Evolutionary conservation across 64 coral and sea anemone species (phyloP), one percentile per base, ranked within the genome.

Genomic region (Stichodactyla mertensii): DNA sequence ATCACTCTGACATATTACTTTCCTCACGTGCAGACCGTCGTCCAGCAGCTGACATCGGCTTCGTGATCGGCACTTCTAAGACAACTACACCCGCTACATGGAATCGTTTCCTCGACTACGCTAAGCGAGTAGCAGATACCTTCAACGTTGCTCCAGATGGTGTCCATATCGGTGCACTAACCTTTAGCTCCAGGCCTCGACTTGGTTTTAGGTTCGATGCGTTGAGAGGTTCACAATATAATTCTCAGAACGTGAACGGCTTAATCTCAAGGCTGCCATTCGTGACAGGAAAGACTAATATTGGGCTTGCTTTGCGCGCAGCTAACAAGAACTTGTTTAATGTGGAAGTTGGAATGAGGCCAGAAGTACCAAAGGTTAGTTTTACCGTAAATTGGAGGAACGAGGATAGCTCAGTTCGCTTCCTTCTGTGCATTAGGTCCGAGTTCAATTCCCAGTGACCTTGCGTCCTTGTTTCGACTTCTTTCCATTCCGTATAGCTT

Each of bases 291-390:
- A 27, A 57, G 9, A 92, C 88, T 19, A 77, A 59, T 6, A 77
- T 96, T 78, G 80, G 86, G 10, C 80, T 62, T 56, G 94, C 87
- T 10, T 52, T 96, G 27, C 85, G 77, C 22, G 55, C 88, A n/a
- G 94, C 88, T 7, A 88, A 88, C 67, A 96, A 55, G 19, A 64
- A 90, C 55, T 7, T 96, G 57, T 96, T 96, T 80, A 93, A 62
- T 55, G 52, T 81, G 77, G 56, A 89, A 74, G 91, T 79, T 23
- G 94, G 94, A 56, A 62, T 61, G 52, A 89, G 94, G 55, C 88
- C 54, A 67, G 61, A 89, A 61, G 94, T 86, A 2, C 88, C 91
- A 90, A 59, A 89, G 64, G 94, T 96, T 90, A 54, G 51, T 87
- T 59, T 20, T 14, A 20, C 52, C 20, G 22, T 13, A 3, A 45